These are phyloP conservation scores for Masticophis lateralis DNA, from an alignment of 2,797 vertebrate genomes.

Conservation along the genomic window DNA sequence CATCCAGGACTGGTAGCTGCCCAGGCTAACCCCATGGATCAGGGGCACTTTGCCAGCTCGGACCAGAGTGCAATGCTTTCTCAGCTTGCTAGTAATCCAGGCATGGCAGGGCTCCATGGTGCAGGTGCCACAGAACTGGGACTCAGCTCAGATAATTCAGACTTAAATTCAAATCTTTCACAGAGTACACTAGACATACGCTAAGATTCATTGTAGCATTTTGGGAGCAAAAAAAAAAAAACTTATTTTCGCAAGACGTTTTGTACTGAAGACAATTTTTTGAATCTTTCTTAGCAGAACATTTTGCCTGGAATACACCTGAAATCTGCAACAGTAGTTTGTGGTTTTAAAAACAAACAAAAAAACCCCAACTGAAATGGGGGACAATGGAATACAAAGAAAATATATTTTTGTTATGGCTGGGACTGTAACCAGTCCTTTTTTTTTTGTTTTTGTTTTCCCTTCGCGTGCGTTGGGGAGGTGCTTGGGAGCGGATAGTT, in stretches of 20 bases:
- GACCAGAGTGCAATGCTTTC: conserved; percentile 94
- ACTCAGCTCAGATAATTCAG: conserved; percentile 83
- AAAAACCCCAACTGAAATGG: conserved; percentile 68
- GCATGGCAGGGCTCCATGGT: conserved; percentile 89
- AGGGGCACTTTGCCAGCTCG: conserved; percentile 85
- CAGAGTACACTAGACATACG: conserved; percentile 96
- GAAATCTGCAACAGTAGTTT: conserved; percentile 75
- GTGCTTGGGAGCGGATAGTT: conserved; percentile 50
- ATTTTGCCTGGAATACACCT: conserved; percentile 77
- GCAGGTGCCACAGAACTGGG: conserved; percentile 87
- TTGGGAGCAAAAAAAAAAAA: conserved; percentile 79
- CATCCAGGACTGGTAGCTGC: conserved; percentile 88
- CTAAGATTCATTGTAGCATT: conserved; percentile 85
- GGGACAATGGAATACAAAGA: conserved; percentile 83
- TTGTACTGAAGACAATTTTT: conserved; percentile 86
- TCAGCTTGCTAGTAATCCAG: conserved; percentile 83
- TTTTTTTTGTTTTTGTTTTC: conserved; percentile 71
- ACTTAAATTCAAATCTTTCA: conserved; percentile 91
- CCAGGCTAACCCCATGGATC: conserved; percentile 92
- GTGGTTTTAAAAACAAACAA: conserved; percentile 72
- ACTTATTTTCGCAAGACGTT: conserved; percentile 82
- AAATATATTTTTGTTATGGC: conserved; percentile 83
- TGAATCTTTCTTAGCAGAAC: conserved; percentile 90
- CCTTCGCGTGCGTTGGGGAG: conserved; percentile 63
- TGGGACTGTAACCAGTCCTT: conserved; percentile 76